Percentiles rank a stretch among this genome's conserved stretches.
These are phyloP conservation scores for Rhodinocichla rosea DNA, from an alignment of 2,113 vertebrate genomes.

Conservation along the genomic window DNA sequence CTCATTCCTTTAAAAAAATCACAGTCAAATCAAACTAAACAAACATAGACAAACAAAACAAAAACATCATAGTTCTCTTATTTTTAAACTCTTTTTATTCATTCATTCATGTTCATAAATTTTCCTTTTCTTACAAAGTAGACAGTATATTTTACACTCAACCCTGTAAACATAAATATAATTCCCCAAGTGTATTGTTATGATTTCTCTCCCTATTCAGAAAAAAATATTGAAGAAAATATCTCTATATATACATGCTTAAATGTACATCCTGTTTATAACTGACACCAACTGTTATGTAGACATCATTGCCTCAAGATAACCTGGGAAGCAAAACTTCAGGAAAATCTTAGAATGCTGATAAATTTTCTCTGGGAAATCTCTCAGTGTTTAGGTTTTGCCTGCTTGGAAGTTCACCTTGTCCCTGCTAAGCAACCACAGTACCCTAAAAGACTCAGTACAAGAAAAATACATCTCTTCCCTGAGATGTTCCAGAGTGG, in stretches of 20 bases:
- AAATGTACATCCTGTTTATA: background rate
- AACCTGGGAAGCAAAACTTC: background rate
- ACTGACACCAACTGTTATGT: background rate
- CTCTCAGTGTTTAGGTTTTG: background rate
- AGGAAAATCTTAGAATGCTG: background rate
- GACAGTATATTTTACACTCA: background rate
- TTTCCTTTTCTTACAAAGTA: background rate
- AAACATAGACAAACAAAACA: background rate
- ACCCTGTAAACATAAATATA: background rate
- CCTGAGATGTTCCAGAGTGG: background rate
- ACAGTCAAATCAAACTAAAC: background rate
- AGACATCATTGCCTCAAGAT: background rate
- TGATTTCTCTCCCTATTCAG: background rate
- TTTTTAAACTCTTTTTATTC: background rate
- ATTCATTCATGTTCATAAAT: background rate
- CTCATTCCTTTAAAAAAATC: background rate
- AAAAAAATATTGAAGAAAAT: background rate
- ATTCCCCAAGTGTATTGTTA: background rate
- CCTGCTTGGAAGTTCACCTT: background rate
- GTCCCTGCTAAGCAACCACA: background rate
- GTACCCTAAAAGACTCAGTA: background rate
- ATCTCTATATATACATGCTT: background rate
- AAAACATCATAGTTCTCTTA: background rate
- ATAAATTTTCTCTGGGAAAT: background rate
- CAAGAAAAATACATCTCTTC: background rate